A percentile compares a stretch with the other conserved stretches of the same genome.
These are phyloP conservation scores for Lithobates sylvaticus DNA, from an alignment of 2,797 vertebrate genomes.

Conservation along the genomic window DNA sequence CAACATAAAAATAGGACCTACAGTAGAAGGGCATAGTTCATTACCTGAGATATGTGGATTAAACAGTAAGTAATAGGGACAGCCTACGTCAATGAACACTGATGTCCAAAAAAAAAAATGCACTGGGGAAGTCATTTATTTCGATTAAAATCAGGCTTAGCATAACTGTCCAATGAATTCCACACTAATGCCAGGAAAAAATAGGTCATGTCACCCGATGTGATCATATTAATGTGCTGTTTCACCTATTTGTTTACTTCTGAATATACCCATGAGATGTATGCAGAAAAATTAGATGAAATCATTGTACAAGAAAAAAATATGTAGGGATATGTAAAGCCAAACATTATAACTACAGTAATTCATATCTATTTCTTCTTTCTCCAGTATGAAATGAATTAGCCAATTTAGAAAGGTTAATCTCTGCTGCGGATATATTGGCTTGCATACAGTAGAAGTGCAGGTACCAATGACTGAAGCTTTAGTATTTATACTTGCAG, in stretches of 20 bases:
- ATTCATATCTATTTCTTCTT: not conserved
- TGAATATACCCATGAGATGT: not conserved
- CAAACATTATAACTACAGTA: not conserved
- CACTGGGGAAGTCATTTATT: not conserved
- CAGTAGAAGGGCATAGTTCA: too few species aligned
- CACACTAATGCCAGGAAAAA: not conserved
- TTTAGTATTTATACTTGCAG: not conserved
- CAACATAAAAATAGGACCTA: too few species aligned
- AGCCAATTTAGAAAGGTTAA: not conserved
- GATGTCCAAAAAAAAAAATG: too few species aligned
- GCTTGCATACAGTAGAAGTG: not conserved
- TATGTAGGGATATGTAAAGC: slow-evolving; percentile 4
- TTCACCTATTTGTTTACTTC: slow-evolving; percentile 2
- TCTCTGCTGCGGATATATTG: not conserved
- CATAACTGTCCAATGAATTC: not conserved
- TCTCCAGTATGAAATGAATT: not conserved
- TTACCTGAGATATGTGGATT: too few species aligned
- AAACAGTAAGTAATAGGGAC: too few species aligned
- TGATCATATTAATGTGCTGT: slow-evolving; percentile 2
- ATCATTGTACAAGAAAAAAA: not conserved
- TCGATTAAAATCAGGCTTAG: not conserved
- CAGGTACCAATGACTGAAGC: not conserved
- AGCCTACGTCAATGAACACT: too few species aligned
- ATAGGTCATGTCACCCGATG: not conserved
- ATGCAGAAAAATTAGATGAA: not conserved